Percentiles rank a stretch among this genome's conserved stretches.
Conservation (phyloP, 2,113 vertebrate species). For the Pachyramphus minor region DNA sequence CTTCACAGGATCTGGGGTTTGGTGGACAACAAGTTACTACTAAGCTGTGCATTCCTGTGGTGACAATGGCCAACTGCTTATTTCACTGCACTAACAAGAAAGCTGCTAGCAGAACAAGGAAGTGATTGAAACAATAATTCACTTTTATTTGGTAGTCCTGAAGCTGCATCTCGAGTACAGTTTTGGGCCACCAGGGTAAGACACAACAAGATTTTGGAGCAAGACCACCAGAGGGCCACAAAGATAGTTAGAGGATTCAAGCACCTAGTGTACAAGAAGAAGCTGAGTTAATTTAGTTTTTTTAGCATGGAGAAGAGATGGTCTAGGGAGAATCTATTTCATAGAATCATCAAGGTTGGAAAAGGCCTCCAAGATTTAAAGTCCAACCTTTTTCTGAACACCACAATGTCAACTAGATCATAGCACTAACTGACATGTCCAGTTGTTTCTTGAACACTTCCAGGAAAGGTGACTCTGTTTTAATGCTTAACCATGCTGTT, state of each 20-base stretch:
- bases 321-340: not conserved
- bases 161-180: not conserved
- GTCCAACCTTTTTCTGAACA: not conserved
- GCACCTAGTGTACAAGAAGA: not conserved
- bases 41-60: not conserved
- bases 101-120: not conserved
- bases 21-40: rapidly evolving
- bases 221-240: not conserved
- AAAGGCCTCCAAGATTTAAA: not conserved
- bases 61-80: not conserved
- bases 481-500: not conserved
- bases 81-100: not conserved
- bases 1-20: not conserved
- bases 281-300: not conserved
- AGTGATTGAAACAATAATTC: not conserved
- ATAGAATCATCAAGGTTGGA: not conserved
- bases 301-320: not conserved
- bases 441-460: not conserved
- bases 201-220: not conserved
- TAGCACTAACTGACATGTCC: not conserved
- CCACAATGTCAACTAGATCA: not conserved
- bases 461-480: not conserved
- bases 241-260: not conserved
- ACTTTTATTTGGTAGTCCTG: not conserved
- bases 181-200: not conserved